Conservation (phyloP, 1,140 invertebrate genomes). For the Camponotus pennsylvanicus region DNA sequence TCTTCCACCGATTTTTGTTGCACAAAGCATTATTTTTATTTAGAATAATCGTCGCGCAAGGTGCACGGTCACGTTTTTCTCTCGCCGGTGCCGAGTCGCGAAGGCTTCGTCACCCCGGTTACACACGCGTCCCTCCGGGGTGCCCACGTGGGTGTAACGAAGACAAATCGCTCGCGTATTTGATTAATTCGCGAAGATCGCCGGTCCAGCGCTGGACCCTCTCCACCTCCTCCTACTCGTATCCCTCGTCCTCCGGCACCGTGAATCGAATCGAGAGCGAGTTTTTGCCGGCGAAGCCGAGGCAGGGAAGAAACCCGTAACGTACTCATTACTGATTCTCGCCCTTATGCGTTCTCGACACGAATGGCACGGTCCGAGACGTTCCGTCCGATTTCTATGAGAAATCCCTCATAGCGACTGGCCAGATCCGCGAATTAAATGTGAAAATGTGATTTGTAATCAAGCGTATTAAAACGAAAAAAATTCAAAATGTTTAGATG, state of each 20-base stretch:
- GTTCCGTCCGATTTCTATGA: constrained; percentile 37
- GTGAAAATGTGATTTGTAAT: not conserved
- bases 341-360: constrained; percentile 61
- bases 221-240: not conserved
- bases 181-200: constrained; percentile 79
- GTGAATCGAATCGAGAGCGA: constrained; percentile 74
- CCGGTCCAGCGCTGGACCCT: constrained; percentile 51
- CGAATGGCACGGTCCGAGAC: constrained; percentile 2
- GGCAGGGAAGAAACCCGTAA: constrained; percentile 61
- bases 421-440: not conserved
- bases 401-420: constrained; percentile 6
- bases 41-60: constrained; percentile 12
- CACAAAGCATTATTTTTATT: not conserved
- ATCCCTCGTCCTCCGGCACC: constrained; percentile 54
- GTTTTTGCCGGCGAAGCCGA: constrained; percentile 65
- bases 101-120: constrained; percentile 72
- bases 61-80: constrained; percentile 69
- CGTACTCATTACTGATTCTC: constrained; percentile 72
- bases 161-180: constrained; percentile 82
- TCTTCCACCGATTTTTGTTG: not conserved
- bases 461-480: not conserved
- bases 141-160: constrained; percentile 82
- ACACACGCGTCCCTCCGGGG: constrained; percentile 74
- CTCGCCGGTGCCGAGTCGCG: constrained; percentile 56
- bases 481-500: not conserved